A percentile compares a stretch with the other conserved stretches of the same genome.
These are phyloP conservation scores for Petrophora chlorosata DNA, from an alignment of 2,888 invertebrate species.

Conservation along the genomic window DNA sequence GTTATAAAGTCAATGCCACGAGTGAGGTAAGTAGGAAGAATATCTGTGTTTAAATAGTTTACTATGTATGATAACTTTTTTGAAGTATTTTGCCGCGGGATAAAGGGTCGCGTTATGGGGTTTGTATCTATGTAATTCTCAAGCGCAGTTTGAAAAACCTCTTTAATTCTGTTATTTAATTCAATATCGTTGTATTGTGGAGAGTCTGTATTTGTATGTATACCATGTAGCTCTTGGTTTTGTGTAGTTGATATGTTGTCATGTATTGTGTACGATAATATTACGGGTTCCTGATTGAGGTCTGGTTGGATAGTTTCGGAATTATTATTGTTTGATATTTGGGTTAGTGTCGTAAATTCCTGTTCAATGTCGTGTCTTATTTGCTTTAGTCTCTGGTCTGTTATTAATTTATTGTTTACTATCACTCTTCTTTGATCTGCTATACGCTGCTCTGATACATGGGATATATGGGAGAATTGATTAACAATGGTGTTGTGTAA, in stretches of 20 bases:
- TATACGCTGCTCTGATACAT: neutral
- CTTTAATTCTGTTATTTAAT: too few species aligned
- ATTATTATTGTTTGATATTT: too few species aligned
- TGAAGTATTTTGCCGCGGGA: neutral
- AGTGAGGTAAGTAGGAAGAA: neutral
- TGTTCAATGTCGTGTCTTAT: neutral
- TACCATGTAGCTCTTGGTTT: too few species aligned
- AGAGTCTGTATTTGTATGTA: too few species aligned
- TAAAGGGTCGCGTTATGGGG: neutral
- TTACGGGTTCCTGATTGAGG: too few species aligned
- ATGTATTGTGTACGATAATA: too few species aligned
- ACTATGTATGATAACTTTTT: neutral
- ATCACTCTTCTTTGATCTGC: neutral
- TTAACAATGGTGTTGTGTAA: neutral
- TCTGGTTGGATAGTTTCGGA: too few species aligned
- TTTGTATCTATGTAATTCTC: too few species aligned
- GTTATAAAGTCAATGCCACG: neutral
- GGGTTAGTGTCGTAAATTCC: too few species aligned
- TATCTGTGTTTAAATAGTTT: neutral
- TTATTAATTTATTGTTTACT: neutral
- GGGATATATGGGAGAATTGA: neutral
- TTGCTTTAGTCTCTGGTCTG: neutral
- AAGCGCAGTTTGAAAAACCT: too few species aligned
- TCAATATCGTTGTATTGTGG: too few species aligned
- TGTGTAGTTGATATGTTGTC: too few species aligned